Evolutionary conservation across 2,888 invertebrate species (phyloP).

Genomic region (Gnatocerus cornutus): DNA sequence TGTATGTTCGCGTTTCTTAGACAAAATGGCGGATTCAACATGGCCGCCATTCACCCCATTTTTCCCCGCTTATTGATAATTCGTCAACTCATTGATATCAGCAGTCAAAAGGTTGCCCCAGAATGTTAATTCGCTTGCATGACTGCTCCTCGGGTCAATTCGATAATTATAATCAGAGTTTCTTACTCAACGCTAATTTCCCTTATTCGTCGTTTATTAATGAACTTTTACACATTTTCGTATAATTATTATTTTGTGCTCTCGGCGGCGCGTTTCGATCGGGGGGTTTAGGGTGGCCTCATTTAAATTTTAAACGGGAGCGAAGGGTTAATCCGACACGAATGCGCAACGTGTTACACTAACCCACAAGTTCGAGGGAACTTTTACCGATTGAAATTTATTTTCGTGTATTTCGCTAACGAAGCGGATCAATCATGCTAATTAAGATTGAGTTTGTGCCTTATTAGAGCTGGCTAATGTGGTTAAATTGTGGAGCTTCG

Average conservation of each 20-base stretch:
- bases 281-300: neutral
- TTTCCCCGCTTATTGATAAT: no score
- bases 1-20: no score
- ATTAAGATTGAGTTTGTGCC: neutral
- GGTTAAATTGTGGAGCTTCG: no score
- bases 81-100: neutral
- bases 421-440: neutral
- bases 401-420: neutral
- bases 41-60: no score
- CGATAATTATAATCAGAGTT: no score
- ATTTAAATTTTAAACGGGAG: constrained; percentile 5
- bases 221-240: no score
- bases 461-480: no score
- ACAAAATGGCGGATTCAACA: no score
- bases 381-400: neutral
- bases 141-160: neutral
- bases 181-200: no score
- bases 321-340: constrained; percentile 2
- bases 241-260: neutral
- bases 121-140: constrained; percentile 3
- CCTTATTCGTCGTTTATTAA: no score
- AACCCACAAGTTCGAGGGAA: neutral
- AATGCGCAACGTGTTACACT: constrained; percentile 2
- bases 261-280: neutral
- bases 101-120: constrained; percentile 8